A percentile compares a stretch with the other conserved stretches of the same genome.
Evolutionary conservation across 2,113 vertebrate genomes (phyloP).

Genomic region (Hyaena hyaena): DNA sequence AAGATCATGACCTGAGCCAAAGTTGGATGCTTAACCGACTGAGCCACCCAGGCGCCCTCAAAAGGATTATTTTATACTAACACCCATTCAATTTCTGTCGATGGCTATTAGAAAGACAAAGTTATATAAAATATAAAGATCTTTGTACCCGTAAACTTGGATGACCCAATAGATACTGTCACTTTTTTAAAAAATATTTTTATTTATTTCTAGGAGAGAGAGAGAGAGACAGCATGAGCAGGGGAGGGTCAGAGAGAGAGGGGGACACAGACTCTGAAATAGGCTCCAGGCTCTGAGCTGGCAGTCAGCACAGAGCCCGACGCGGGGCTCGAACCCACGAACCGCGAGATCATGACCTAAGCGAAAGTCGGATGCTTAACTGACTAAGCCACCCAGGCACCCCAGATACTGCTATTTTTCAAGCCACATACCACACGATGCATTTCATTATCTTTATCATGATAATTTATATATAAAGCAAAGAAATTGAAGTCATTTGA

Average conservation of each 20-base stretch:
- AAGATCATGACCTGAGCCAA: too few relatives aligned
- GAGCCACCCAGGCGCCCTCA: neutral
- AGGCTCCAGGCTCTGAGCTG: too few relatives aligned
- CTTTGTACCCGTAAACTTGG: neutral
- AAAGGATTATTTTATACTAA: constrained; percentile 19
- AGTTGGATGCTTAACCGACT: too few relatives aligned
- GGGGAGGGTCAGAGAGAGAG: too few relatives aligned
- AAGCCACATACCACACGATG: neutral
- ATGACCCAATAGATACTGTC: neutral
- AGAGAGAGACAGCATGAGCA: too few relatives aligned
- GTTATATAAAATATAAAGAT: neutral
- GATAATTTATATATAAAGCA: constrained; percentile 2
- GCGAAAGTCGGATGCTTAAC: too few relatives aligned
- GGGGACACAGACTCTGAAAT: too few relatives aligned
- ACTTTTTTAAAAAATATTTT: neutral
- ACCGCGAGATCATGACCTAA: too few relatives aligned
- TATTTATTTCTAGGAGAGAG: too few relatives aligned
- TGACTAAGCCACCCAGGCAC: too few relatives aligned
- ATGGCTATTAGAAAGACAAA: neutral
- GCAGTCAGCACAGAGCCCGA: too few relatives aligned
- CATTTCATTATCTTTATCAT: neutral
- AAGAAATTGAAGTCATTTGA: constrained; percentile 43
- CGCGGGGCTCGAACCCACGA: too few relatives aligned
- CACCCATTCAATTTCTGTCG: neutral
- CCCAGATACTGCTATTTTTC: neutral